Evolutionary conservation across 2,797 vertebrate genomes (phyloP).

Genomic region (Dicrostonyx torquatus): DNA sequence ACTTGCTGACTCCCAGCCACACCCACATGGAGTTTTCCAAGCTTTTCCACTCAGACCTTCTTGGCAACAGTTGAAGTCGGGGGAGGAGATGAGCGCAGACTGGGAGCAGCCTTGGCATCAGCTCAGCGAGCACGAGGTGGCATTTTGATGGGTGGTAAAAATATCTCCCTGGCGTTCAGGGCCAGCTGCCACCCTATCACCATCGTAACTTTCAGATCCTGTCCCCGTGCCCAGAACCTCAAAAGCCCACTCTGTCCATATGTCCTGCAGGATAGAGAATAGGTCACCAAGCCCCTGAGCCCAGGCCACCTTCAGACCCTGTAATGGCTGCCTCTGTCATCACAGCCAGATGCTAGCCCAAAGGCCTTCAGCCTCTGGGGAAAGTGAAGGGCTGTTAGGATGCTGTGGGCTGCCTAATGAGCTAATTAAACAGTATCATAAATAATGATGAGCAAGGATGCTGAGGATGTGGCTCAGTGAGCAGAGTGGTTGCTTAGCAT

Average conservation of each 20-base stretch:
- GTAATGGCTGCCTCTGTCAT: background rate
- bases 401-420: slow-evolving; percentile 56
- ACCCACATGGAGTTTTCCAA: slow-evolving; percentile 20
- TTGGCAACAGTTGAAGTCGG: slow-evolving; percentile 49
- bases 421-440: slow-evolving; percentile 72
- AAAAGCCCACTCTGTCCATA: background rate
- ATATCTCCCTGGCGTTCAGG: slow-evolving; percentile 59
- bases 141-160: slow-evolving; percentile 75
- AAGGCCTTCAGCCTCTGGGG: slow-evolving; percentile 25
- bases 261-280: background rate
- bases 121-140: slow-evolving; percentile 13
- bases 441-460: slow-evolving; percentile 26
- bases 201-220: slow-evolving; percentile 46
- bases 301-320: background rate
- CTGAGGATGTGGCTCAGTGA: background rate
- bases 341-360: background rate
- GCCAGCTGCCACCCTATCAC: slow-evolving; percentile 35
- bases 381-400: slow-evolving; percentile 66
- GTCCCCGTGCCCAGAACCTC: background rate
- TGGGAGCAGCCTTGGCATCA: slow-evolving; percentile 63
- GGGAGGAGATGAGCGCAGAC: slow-evolving; percentile 31
- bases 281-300: background rate
- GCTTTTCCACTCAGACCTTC: slow-evolving; percentile 43
- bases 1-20: background rate
- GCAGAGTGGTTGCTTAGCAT: background rate